Conservation (phyloP, 2,797 vertebrate genomes). For the Tragopan temminckii region DNA sequence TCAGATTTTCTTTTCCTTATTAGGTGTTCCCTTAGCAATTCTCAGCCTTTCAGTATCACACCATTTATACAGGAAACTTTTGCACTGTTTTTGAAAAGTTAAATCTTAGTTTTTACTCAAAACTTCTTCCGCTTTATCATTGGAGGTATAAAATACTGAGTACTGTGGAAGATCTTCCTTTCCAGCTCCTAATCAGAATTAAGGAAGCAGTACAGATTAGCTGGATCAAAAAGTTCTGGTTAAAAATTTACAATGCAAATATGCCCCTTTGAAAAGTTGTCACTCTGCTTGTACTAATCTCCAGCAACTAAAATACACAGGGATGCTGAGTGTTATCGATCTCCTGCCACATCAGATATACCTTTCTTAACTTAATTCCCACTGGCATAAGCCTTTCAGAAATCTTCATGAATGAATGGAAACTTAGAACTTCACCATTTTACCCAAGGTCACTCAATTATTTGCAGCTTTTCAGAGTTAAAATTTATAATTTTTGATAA, state of each 20-base stretch:
- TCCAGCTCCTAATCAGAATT: not conserved
- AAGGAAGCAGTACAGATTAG: not conserved
- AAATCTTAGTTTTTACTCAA: not conserved
- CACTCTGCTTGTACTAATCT: rapidly evolving
- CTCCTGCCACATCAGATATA: not conserved
- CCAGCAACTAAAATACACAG: not conserved
- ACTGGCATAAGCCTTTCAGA: not conserved
- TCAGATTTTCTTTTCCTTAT: not conserved
- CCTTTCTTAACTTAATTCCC: not conserved
- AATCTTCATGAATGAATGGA: not conserved
- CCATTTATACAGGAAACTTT: not conserved
- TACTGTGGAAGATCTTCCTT: not conserved
- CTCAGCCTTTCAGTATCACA: not conserved
- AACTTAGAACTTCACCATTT: not conserved
- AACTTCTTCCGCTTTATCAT: not conserved
- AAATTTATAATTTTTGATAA: not conserved
- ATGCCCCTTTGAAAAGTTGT: not conserved
- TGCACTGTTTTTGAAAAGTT: not conserved
- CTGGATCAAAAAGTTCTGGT: not conserved
- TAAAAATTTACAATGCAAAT: constrained; percentile 3
- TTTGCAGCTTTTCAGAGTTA: not conserved
- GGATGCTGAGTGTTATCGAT: rapidly evolving
- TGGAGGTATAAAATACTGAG: not conserved
- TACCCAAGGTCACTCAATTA: not conserved
- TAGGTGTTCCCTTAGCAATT: not conserved